Conservation (phyloP, 2,888 invertebrate genomes). For the Ptilodon capucinus region DNA sequence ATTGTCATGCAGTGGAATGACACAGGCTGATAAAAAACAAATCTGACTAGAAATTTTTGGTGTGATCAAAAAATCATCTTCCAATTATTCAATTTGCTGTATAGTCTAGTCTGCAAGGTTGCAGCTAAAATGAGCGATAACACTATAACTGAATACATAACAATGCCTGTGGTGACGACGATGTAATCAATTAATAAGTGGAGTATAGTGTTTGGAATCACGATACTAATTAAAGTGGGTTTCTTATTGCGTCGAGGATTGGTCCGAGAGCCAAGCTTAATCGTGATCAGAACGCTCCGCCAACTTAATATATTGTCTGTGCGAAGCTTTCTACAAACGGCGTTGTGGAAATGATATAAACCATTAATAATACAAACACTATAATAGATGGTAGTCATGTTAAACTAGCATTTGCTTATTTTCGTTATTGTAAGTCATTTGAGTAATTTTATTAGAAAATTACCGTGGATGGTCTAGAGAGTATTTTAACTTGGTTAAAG, state of each 20-base stretch:
- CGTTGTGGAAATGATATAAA: constrained; percentile 37
- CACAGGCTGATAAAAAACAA: no score
- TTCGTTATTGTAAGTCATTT: neutral
- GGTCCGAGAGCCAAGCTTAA: constrained; percentile 38
- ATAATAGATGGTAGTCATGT: constrained; percentile 10
- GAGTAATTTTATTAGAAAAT: neutral
- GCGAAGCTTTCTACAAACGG: constrained; percentile 45
- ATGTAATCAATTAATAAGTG: constrained; percentile 64
- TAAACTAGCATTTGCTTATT: neutral
- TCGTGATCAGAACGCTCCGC: constrained; percentile 59
- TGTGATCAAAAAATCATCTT: no score
- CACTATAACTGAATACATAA: constrained; percentile 20
- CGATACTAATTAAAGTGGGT: constrained; percentile 58
- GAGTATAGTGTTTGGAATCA: constrained; percentile 45
- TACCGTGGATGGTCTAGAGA: neutral
- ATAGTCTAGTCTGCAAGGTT: neutral
- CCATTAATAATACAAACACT: constrained; percentile 26
- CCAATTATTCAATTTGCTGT: no score
- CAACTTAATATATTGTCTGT: constrained; percentile 56
- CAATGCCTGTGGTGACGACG: constrained; percentile 33
- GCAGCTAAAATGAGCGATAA: neutral
- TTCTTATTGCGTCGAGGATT: constrained; percentile 50
- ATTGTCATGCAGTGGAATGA: no score
- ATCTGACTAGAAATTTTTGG: no score
- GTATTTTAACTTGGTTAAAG: no score